Percentiles rank a stretch among this genome's conserved stretches.
phyloP scores from a whole-genome alignment of 2,888 invertebrate species.

The Epistrophe eligans region DNA sequence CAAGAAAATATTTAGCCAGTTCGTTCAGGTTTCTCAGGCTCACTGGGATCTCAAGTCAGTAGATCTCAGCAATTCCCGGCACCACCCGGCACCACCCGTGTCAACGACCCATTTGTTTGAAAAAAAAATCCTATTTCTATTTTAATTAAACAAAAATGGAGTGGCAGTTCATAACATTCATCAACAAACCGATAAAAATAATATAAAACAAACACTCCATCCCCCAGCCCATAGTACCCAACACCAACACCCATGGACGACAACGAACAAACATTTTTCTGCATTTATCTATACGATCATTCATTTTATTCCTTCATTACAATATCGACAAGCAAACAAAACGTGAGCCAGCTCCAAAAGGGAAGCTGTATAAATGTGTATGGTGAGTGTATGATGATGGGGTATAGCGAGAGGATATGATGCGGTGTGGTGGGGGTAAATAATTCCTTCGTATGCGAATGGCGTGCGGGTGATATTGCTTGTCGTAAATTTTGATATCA shows the following conservation, averaged over 20 bases:
- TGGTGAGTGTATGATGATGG: background rate
- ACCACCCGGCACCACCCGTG: background rate
- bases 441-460: conserved; percentile 84
- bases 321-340: conserved; percentile 42
- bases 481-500: conserved; percentile 79
- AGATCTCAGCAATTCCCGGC: too few relatives aligned
- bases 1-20: too few relatives aligned
- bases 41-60: too few relatives aligned
- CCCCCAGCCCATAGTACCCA: background rate
- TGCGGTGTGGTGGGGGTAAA: conserved; percentile 41
- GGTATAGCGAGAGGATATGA: background rate
- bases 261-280: background rate
- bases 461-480: conserved; percentile 84
- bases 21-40: too few relatives aligned
- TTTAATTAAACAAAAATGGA: conserved; percentile 28
- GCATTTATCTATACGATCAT: conserved; percentile 37
- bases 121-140: conserved; percentile 11
- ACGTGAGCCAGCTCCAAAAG: conserved; percentile 26
- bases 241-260: background rate
- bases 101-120: background rate
- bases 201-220: conserved; percentile 14
- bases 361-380: too few relatives aligned
- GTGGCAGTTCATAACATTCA: conserved; percentile 22
- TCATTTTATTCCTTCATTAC: conserved; percentile 39
- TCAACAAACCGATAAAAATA: conserved; percentile 30